Evolutionary conservation across 1,140 invertebrate species (phyloP).

Genomic region (Phocides pigmalion): DNA sequence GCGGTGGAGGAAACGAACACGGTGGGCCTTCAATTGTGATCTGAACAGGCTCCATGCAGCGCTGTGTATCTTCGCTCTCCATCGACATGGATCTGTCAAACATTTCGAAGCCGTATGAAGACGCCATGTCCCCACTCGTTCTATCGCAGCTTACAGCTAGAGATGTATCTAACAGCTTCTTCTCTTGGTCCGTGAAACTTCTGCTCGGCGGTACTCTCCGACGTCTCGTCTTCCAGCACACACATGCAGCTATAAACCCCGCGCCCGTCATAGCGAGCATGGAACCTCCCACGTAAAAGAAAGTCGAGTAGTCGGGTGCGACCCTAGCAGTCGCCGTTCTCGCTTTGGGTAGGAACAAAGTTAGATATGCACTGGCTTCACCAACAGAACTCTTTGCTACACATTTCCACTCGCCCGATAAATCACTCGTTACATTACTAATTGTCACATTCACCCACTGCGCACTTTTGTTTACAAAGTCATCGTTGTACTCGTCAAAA

Average conservation of each 20-base stretch:
- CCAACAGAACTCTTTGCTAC: slow-evolving; percentile 72
- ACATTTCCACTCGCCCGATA: slow-evolving; percentile 78
- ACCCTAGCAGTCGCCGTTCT: slow-evolving; percentile 65
- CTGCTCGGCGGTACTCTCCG: slow-evolving; percentile 87
- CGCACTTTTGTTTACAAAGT: slow-evolving; percentile 71
- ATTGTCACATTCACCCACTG: slow-evolving; percentile 78
- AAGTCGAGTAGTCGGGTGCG: slow-evolving; percentile 73
- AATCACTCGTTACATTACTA: slow-evolving; percentile 74
- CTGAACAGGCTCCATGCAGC: slow-evolving; percentile 82
- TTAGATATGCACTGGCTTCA: slow-evolving; percentile 66
- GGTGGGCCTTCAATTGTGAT: slow-evolving; percentile 90
- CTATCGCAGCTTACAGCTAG: slow-evolving; percentile 90
- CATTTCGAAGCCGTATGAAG: slow-evolving; percentile 85
- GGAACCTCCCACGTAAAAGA: slow-evolving; percentile 67
- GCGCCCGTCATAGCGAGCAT: slow-evolving; percentile 66
- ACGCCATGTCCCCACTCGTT: slow-evolving; percentile 77
- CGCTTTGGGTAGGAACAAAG: slow-evolving; percentile 70
- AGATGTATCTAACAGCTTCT: slow-evolving; percentile 90
- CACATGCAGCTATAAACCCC: slow-evolving; percentile 66
- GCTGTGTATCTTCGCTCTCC: slow-evolving; percentile 65
- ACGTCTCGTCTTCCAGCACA: slow-evolving; percentile 77
- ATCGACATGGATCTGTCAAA: slow-evolving; percentile 78
- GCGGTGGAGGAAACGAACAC: slow-evolving; percentile 74
- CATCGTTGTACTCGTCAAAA: slow-evolving; percentile 63
- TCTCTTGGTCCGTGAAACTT: slow-evolving; percentile 93